Conservation (phyloP, 1,140 invertebrate species). For the Adelges cooleyi region DNA sequence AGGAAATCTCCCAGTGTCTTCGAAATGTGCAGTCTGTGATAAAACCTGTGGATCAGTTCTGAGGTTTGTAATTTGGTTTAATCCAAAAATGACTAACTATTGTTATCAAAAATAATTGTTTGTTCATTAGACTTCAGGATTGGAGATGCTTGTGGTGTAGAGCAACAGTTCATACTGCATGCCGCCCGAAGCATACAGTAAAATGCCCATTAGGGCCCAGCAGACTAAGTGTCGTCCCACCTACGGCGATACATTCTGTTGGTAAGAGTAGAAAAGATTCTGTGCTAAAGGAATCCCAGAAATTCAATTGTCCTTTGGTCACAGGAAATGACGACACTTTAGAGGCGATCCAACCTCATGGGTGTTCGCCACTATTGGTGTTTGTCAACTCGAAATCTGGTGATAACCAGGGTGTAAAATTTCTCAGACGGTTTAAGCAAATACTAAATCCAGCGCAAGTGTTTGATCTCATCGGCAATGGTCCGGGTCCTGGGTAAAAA, state of each 20-base stretch:
- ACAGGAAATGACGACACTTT: conserved; percentile 68
- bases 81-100: background rate
- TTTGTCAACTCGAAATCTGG: conserved; percentile 97
- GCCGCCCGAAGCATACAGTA: conserved; percentile 59
- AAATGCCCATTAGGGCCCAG: conserved; percentile 74
- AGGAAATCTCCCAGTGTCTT: conserved; percentile 88
- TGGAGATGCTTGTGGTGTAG: conserved; percentile 94
- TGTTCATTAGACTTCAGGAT: conserved; percentile 70
- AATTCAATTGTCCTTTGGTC: background rate
- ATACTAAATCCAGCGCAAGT: conserved; percentile 94
- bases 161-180: conserved; percentile 79
- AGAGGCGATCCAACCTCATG: conserved; percentile 68
- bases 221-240: conserved; percentile 83
- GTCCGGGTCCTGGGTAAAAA: conserved; percentile 68
- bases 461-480: conserved; percentile 82
- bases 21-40: conserved; percentile 88
- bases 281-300: background rate
- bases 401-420: conserved; percentile 95
- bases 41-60: conserved; percentile 93
- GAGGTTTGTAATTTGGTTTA: conserved; percentile 44
- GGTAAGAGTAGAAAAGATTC: conserved; percentile 42
- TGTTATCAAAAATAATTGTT: background rate
- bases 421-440: conserved; percentile 88
- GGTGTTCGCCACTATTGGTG: conserved; percentile 78
- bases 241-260: conserved; percentile 80